Percentiles rank a stretch among this genome's conserved stretches.
Conservation (phyloP, 2,797 vertebrate genomes). For the Clarias pachynema region DNA sequence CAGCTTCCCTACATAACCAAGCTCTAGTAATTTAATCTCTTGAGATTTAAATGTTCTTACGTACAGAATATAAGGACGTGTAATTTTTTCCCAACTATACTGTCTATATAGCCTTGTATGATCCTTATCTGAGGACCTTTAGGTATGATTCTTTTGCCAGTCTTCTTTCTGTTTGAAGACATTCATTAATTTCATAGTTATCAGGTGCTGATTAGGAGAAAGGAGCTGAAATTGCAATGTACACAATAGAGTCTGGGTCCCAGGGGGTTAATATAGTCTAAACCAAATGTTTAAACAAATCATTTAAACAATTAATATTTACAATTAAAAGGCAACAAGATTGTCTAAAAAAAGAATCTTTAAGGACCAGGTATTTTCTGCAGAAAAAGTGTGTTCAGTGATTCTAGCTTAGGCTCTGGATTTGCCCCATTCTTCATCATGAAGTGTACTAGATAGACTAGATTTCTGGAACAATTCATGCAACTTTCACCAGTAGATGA, state of each 20-base stretch:
- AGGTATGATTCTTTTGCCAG: no score
- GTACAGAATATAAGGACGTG: no score
- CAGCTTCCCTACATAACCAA: background rate
- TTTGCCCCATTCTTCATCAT: background rate
- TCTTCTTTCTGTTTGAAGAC: no score
- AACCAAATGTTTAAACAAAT: background rate
- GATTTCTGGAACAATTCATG: background rate
- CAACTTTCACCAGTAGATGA: background rate
- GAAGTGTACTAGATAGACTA: background rate
- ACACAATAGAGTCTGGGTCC: no score
- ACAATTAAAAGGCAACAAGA: background rate
- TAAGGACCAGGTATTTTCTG: background rate
- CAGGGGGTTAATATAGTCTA: background rate
- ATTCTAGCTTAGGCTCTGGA: background rate
- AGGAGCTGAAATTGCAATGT: no score
- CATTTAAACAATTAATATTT: background rate
- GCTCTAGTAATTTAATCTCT: background rate
- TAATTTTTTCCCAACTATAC: no score
- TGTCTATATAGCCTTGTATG: no score
- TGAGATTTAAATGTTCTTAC: no score
- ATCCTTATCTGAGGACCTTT: no score
- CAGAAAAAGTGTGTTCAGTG: background rate
- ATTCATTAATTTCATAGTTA: no score
- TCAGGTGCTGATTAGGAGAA: no score
- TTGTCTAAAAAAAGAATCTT: background rate